Evolutionary conservation across 1,140 invertebrate species (phyloP).

Genomic region (Formica exsecta): DNA sequence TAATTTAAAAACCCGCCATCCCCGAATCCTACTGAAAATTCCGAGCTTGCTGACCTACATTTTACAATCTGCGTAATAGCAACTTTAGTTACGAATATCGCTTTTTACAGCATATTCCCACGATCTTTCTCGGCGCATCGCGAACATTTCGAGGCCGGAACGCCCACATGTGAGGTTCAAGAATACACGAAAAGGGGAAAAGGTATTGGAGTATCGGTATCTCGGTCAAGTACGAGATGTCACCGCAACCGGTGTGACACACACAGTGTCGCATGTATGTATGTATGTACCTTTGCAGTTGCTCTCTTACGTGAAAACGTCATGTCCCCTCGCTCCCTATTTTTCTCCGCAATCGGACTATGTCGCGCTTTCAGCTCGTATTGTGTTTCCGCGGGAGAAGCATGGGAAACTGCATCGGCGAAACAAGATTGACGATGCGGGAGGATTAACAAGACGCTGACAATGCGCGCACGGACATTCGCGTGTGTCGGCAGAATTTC

Average conservation of each 20-base stretch:
- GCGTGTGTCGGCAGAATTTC: conserved; percentile 27
- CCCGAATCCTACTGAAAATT: conserved; percentile 2
- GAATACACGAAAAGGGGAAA: background rate
- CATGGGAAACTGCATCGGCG: conserved; percentile 51
- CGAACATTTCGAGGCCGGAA: conserved; percentile 34
- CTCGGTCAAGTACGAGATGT: conserved; percentile 61
- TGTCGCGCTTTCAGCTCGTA: conserved; percentile 35
- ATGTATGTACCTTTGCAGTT: background rate
- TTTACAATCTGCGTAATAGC: background rate
- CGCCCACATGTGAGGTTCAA: conserved; percentile 47
- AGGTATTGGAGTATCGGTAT: conserved; percentile 39
- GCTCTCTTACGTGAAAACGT: background rate
- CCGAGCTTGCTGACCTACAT: no score
- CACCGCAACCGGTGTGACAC: conserved; percentile 14
- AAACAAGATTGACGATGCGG: conserved; percentile 61
- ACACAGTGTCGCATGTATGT: no score
- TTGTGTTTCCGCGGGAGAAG: conserved; percentile 35
- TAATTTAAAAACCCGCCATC: conserved; percentile 16
- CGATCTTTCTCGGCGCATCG: background rate
- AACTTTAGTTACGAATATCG: conserved; percentile 28
- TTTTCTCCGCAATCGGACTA: conserved; percentile 40
- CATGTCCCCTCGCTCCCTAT: conserved; percentile 14
- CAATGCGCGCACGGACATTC: conserved; percentile 40
- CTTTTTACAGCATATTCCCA: conserved; percentile 7
- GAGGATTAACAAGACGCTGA: conserved; percentile 59